Percentiles rank a stretch among this genome's conserved stretches.
Evolutionary conservation across 2,888 invertebrate species (phyloP).

Genomic region (Scotopteryx bipunctaria): DNA sequence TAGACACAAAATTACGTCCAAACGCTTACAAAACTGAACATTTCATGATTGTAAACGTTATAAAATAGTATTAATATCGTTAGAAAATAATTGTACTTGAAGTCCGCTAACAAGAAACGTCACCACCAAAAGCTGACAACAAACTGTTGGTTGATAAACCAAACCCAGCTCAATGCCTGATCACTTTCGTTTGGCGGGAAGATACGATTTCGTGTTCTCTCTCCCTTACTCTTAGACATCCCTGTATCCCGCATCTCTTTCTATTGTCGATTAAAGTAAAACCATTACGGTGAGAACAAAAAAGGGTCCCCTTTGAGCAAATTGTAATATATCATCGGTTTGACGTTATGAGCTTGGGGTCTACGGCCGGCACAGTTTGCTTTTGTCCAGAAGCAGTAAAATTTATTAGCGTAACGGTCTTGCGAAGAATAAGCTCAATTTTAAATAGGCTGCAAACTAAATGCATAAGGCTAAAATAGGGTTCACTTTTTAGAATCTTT

Average conservation of each 20-base stretch:
- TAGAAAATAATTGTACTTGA: slow-evolving; percentile 3
- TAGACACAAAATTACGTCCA: not conserved
- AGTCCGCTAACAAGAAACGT: slow-evolving; percentile 43
- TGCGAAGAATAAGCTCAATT: slow-evolving; percentile 40
- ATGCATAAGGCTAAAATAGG: not conserved
- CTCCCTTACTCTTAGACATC: slow-evolving; percentile 47
- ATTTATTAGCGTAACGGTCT: slow-evolving; percentile 75
- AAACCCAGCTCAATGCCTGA: slow-evolving; percentile 67
- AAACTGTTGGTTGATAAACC: slow-evolving; percentile 79
- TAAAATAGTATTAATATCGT: too few species aligned
- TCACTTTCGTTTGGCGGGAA: slow-evolving; percentile 76
- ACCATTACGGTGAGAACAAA: slow-evolving; percentile 82
- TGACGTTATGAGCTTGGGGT: slow-evolving; percentile 77
- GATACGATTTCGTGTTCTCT: slow-evolving; percentile 57
- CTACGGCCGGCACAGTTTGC: slow-evolving; percentile 58
- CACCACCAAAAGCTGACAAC: slow-evolving; percentile 59
- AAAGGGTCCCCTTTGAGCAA: slow-evolving; percentile 82
- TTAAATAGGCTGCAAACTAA: slow-evolving; percentile 16
- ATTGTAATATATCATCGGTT: slow-evolving; percentile 81
- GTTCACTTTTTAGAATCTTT: slow-evolving; percentile 1
- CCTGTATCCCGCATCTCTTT: slow-evolving; percentile 45
- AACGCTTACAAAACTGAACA: slow-evolving; percentile 3
- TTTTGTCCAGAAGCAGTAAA: slow-evolving; percentile 71
- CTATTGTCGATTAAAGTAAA: slow-evolving; percentile 75
- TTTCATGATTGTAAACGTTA: not conserved